These are phyloP conservation scores for Chaetodon trifascialis DNA, from an alignment of 2,113 vertebrate species.

Conservation along the genomic window DNA sequence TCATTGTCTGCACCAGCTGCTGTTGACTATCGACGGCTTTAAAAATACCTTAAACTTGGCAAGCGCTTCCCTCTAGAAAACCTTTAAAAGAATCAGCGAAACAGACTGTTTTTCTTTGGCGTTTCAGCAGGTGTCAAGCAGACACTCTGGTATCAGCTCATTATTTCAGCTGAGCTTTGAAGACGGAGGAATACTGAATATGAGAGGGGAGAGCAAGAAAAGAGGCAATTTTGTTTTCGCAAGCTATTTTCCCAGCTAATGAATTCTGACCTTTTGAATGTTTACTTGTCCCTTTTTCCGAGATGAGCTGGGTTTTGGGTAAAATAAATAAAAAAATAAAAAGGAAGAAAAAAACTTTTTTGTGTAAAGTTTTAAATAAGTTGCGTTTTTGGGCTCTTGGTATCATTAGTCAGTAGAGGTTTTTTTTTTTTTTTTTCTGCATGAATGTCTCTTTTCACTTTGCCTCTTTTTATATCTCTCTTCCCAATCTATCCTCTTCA, in stretches of 20 bases:
- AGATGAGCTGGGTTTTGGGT: conserved; percentile 31
- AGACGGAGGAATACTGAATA: conserved; percentile 22
- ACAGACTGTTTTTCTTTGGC: background rate
- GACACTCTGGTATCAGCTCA: conserved; percentile 64
- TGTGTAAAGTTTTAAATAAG: conserved; percentile 38
- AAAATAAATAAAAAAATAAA: background rate
- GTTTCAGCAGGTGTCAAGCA: conserved; percentile 57
- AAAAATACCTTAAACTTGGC: background rate
- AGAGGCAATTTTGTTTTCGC: conserved; percentile 44
- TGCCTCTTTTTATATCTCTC: conserved; percentile 17
- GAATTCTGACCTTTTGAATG: conserved; percentile 73
- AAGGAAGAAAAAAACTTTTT: conserved; percentile 20
- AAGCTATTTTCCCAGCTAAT: conserved; percentile 63
- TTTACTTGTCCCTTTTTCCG: conserved; percentile 47
- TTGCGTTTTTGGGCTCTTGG: background rate
- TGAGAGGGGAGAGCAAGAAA: conserved; percentile 13
- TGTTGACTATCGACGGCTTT: background rate
- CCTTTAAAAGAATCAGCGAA: conserved; percentile 12
- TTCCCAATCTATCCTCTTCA: background rate
- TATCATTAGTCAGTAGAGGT: conserved; percentile 24
- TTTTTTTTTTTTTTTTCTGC: background rate
- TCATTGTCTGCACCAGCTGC: background rate
- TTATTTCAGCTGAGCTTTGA: conserved; percentile 74
- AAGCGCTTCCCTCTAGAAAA: background rate
- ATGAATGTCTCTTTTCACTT: conserved; percentile 13